Conservation (phyloP, 2,888 invertebrate species). For the Pachycephus smyrnensis region DNA sequence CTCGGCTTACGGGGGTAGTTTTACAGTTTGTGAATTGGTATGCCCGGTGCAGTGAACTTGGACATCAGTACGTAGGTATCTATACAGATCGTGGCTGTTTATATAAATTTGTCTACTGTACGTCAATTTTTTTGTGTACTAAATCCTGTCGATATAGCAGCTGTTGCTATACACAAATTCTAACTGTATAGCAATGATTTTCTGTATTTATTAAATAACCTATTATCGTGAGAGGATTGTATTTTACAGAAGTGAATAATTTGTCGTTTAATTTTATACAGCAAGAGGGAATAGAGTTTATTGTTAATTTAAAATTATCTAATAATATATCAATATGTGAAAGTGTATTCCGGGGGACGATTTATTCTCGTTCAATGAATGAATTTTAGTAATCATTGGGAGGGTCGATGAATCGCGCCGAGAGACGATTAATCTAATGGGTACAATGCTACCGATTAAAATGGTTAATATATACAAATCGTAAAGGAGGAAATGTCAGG, state of each 20-base stretch:
- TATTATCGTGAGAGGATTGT: neutral
- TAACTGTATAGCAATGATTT: too few species aligned
- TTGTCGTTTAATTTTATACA: neutral
- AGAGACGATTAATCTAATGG: slow-evolving; percentile 20
- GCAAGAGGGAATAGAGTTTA: neutral
- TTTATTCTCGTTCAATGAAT: neutral
- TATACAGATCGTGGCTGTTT: neutral
- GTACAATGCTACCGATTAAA: slow-evolving; percentile 10
- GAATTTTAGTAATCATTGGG: neutral
- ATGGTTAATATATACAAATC: neutral
- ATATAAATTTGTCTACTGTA: neutral
- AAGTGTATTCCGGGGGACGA: neutral
- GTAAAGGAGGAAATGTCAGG: neutral
- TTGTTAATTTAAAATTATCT: neutral
- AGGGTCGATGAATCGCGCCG: neutral
- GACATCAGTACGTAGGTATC: neutral
- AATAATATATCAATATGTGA: neutral
- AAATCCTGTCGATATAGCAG: too few species aligned
- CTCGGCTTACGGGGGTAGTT: neutral
- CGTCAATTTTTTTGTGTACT: too few species aligned
- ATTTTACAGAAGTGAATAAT: neutral
- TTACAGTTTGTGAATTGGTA: neutral
- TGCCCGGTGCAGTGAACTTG: neutral
- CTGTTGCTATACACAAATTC: too few species aligned
- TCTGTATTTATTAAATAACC: too few species aligned